Evolutionary conservation across 2,113 vertebrate genomes (phyloP), one percentile per base, ranked within the genome.

Genomic region (Galeopterus variegatus): DNA sequence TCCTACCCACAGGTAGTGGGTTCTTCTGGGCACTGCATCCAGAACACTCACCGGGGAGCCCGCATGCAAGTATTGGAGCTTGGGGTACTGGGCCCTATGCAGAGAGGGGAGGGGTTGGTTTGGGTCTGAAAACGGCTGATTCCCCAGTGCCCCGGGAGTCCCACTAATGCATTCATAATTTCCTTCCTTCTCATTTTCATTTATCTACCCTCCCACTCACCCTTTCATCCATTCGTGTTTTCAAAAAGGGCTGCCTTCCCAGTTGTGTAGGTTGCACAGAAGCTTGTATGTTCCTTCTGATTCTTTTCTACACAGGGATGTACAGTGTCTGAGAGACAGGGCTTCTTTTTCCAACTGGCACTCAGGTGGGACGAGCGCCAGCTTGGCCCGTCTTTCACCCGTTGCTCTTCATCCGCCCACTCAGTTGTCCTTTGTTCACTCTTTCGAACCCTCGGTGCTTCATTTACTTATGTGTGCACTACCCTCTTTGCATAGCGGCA

Each of bases 1-100:
- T 94, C 50, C 33, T 65, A 5, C 72, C 79, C 12, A 0, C 95
- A 98, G 98, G 85, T 98, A 56, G 26, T 70, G 56, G 96, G 96
- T 15, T 73, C 90, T 0, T 26, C 94, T 0, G 96, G 96, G 9
- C 14, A 91, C 33, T 98, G 98, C 81, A 96, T 97, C 90, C 75
- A 80, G 82, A 73, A 70, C 41, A 94, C 90, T 0, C 26, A 73
- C 50, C 11, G 5, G 26, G 95, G 90, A 2, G 17, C 33, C 4
- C 41, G 0, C 19, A 50, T 92, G 90, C 93, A 88, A 92, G 98
- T 98, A 98, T 45, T 94, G 33, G 21, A 85, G 41, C 75, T 81
- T 41, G 92, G 95, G 69, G 31, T 36, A 2, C 33, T 81, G 92
- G 75, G 77, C 12, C 50, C 26, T 21, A 45, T 76, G 48, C 10